Evolutionary conservation across 2,797 vertebrate genomes (phyloP), one percentile per base, ranked within the genome.

Genomic region (Fistularia tabacaria): DNA sequence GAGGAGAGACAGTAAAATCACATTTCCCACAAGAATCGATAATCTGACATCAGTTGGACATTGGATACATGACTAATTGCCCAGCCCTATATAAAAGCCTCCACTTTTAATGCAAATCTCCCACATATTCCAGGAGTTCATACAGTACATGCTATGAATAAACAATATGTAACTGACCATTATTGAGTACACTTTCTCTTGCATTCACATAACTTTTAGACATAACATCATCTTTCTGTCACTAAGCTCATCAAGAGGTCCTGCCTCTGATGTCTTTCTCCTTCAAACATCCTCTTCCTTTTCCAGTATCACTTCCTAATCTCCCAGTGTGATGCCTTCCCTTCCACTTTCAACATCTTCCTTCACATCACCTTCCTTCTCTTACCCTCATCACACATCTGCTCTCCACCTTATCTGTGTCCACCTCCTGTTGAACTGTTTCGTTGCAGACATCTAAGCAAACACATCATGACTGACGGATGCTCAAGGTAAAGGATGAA

Each of bases 271-370:
- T 47, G 54, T 66, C 68, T 38, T 46, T 44, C 71, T 73, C 57
- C n/a, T 62, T 62, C 41, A 69, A 83, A 84, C 81, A 66, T 82
- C 69, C 80, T 13, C 79, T 81, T 84, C 76, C 77, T 76, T 59
- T 67, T 62, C 62, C 59, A 53, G 52, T 40, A 70, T 80, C 76
- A 66, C 71, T 64, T 64, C 53, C 68, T 49, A 60, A 64, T 54
- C 56, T 66, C 60, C 55, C 47, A 50, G 46, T 80, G 63, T 14
- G 8, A 48, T 49, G 57, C 68, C 49, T 72, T 74, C 53, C 83
- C 68, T 80, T 15, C 68, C 57, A 79, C 77, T 73, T 84, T 38
- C 82, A 59, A 42, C 80, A n/a, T n/a, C 37, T 57, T 70, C 76
- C 79, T 64, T 41, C 49, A 25, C 49, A 3, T 46, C 53, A 10